phyloP scores from a whole-genome alignment of 1,140 invertebrate species.

The Megathymus violae region DNA sequence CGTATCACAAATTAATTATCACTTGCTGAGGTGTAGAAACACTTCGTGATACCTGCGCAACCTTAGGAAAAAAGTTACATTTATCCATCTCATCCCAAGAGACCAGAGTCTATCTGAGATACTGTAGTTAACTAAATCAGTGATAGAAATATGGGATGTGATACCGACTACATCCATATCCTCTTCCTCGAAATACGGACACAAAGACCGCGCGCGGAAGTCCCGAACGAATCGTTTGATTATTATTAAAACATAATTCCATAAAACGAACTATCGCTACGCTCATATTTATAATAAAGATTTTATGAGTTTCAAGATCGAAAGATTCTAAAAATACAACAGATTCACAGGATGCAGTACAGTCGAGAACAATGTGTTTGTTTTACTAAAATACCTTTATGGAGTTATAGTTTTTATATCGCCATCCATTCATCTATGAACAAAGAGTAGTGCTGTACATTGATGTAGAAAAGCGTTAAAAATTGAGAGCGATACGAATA shows the following conservation, averaged over 20 bases:
- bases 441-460: constrained; percentile 30
- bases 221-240: constrained; percentile 44
- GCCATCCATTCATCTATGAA: constrained; percentile 31
- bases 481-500: not conserved
- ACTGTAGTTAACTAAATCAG: not conserved
- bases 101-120: no score
- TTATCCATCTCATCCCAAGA: no score
- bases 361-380: constrained; percentile 56
- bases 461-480: constrained; percentile 10
- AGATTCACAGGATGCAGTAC: constrained; percentile 59
- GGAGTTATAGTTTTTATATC: constrained; percentile 40
- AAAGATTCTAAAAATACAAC: constrained; percentile 56
- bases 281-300: constrained; percentile 67
- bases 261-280: constrained; percentile 63
- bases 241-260: constrained; percentile 59
- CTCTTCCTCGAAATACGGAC: not conserved
- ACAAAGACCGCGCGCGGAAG: constrained; percentile 41
- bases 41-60: no score
- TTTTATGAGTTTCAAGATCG: constrained; percentile 63
- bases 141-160: constrained; percentile 15
- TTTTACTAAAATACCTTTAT: constrained; percentile 45
- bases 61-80: no score
- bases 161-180: not conserved
- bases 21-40: no score
- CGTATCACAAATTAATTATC: no score